phyloP scores from a whole-genome alignment of 2,888 invertebrate genomes.

The Orgyia antiqua region DNA sequence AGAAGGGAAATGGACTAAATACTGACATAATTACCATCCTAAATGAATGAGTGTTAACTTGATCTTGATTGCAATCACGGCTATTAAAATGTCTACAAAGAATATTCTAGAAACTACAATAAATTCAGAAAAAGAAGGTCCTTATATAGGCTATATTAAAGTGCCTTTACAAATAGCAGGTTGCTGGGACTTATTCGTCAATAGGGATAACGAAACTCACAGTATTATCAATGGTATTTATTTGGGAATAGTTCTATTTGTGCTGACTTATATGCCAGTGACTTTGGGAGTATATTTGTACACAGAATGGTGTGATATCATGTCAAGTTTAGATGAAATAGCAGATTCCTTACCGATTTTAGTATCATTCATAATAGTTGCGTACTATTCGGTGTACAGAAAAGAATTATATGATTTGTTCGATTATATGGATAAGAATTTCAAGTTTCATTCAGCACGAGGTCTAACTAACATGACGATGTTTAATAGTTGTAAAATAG shows the following conservation, averaged over 20 bases:
- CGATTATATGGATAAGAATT: conserved; percentile 49
- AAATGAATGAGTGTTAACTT: no score
- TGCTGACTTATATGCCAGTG: conserved; percentile 32
- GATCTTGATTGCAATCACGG: no score
- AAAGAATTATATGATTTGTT: conserved; percentile 45
- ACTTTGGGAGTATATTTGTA: conserved; percentile 45
- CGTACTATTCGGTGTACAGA: conserved; percentile 47
- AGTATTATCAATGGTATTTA: conserved; percentile 47
- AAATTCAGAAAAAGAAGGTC: conserved; percentile 5
- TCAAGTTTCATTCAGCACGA: conserved; percentile 53
- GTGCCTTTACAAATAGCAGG: conserved; percentile 50
- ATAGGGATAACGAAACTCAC: conserved; percentile 27
- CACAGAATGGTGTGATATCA: conserved; percentile 50
- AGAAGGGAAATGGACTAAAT: no score
- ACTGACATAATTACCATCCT: no score
- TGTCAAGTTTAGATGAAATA: conserved; percentile 50
- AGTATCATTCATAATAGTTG: conserved; percentile 45
- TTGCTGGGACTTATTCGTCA: conserved; percentile 57
- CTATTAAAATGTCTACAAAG: conserved; percentile 9
- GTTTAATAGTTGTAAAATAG: conserved; percentile 42
- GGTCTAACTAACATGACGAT: conserved; percentile 67
- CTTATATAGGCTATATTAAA: conserved; percentile 44
- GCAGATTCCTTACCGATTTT: conserved; percentile 54
- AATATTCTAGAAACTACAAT: conserved; percentile 4
- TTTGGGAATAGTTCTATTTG: conserved; percentile 43